Evolutionary conservation across 2,113 vertebrate genomes (phyloP).

Genomic region (Pseudorasbora parva): DNA sequence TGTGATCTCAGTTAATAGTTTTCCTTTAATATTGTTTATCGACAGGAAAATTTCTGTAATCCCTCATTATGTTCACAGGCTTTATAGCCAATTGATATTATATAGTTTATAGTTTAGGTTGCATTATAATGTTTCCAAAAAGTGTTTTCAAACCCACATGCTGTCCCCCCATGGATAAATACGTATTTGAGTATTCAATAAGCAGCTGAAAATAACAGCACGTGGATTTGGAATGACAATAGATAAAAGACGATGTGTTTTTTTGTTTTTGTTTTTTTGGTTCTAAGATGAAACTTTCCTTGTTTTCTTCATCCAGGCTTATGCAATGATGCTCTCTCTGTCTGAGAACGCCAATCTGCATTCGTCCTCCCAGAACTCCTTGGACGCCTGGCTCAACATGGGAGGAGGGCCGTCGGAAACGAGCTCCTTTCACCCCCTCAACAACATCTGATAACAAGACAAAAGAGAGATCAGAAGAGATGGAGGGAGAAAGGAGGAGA

Average conservation of each 20-base stretch:
- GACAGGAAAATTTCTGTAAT: background rate
- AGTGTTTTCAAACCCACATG: background rate
- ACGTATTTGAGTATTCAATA: background rate
- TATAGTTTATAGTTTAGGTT: background rate
- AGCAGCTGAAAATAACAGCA: background rate
- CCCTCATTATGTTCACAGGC: background rate
- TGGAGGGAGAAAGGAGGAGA: conserved; percentile 54
- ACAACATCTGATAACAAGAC: conserved; percentile 87
- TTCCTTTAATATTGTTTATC: background rate
- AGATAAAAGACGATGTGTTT: background rate
- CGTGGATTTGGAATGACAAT: background rate
- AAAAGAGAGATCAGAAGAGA: conserved; percentile 60
- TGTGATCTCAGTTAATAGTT: background rate
- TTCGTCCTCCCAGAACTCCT: conserved; percentile 90
- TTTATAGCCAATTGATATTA: background rate
- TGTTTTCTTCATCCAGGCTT: conserved; percentile 79
- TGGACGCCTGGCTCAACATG: conserved; percentile 98
- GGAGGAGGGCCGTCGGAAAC: conserved; percentile 89
- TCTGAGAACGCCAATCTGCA: conserved; percentile 95
- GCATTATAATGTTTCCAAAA: no score
- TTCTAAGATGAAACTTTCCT: background rate
- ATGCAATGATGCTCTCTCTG: conserved; percentile 99
- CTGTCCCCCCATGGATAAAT: background rate
- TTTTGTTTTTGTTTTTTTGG: background rate
- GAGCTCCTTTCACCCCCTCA: conserved; percentile 93